These are phyloP conservation scores for Lymantria monacha DNA, from an alignment of 2,888 invertebrate species.

Conservation along the genomic window DNA sequence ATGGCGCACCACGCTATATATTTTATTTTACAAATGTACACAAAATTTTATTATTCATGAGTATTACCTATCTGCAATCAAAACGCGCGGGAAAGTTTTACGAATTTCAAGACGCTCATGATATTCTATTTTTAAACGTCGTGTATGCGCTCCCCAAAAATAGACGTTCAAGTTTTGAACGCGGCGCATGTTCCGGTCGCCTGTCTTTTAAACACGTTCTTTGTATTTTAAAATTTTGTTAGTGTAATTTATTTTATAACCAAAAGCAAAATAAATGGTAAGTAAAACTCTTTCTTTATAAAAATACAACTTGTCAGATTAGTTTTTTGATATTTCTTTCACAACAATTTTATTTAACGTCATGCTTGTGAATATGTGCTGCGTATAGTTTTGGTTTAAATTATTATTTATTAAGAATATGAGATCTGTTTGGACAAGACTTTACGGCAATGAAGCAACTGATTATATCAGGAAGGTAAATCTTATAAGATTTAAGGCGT, in stretches of 20 bases:
- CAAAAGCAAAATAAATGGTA: slow-evolving; percentile 33
- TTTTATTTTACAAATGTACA: slow-evolving; percentile 15
- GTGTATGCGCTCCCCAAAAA: slow-evolving; percentile 69
- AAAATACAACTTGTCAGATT: not conserved
- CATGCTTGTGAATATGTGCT: not conserved
- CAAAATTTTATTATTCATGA: slow-evolving; percentile 23
- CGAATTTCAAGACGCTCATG: slow-evolving; percentile 45
- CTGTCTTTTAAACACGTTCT: slow-evolving; percentile 29
- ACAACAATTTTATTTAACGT: not conserved
- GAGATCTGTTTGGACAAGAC: slow-evolving; percentile 63
- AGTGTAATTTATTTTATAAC: slow-evolving; percentile 8
- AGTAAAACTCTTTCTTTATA: slow-evolving; percentile 32
- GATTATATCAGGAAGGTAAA: slow-evolving; percentile 20
- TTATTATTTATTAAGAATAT: slow-evolving; percentile 26
- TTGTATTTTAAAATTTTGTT: slow-evolving; percentile 19
- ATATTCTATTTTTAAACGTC: slow-evolving; percentile 65
- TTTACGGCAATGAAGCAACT: slow-evolving; percentile 38
- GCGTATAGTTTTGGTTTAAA: not conserved
- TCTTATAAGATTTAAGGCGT: not conserved
- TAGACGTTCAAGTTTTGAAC: slow-evolving; percentile 62
- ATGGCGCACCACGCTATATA: slow-evolving; percentile 12
- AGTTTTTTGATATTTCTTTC: not conserved
- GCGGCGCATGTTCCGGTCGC: slow-evolving; percentile 40
- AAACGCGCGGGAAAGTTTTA: slow-evolving; percentile 56
- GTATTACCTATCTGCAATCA: slow-evolving; percentile 29